Base-by-base conservation (phyloP, 2,888 invertebrate genomes). In the Tryphoninae sp. region DNA sequence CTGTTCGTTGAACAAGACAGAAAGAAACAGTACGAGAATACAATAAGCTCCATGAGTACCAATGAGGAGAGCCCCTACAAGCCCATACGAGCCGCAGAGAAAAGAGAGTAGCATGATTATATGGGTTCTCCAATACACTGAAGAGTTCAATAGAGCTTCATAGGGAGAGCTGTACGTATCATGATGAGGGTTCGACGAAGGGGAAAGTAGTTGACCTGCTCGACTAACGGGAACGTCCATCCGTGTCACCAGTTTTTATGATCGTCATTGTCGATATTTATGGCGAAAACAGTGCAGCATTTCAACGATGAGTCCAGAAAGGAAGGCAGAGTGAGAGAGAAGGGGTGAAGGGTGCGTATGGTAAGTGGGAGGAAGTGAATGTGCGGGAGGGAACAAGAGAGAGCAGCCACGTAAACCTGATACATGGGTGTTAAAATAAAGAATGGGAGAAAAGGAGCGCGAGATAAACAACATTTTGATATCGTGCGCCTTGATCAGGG, bases 181-280 rank as follows among this genome's bases (percentile, higher is more conserved):
- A 45, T 67, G 65, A 75, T 58, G 75, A 75, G 65, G 75, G 65
- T 67, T 75, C 58, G 49, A 16, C 33, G 65, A 65, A 33, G 23
- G 71, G 22, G 51, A 67, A 23, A 61, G 19, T 42, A 64, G 67
- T 72, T 61, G 58, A 67, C 55, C 59, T 23, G 33, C 68, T 65
- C 67, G 76, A 64, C 71, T 67, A 64, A 58, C 78, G 79, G 73
- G 80, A 76, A 79, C 81, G 75, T 83, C 79, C 78, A 86, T 86
- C 87, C 86, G 83, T 81, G 81, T 86, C 86, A 86, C 84, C 33
- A 82, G 81, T 87, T 88, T 88, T 88, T 87, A 87, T 88, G 86
- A 85, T 87, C 86, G 87, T 88, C 87, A 86, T 85, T 83, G 75
- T 72, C 85, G 87, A 88, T 87, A 87, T 88, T 87, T 88, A 88